Evolutionary conservation across 2,113 vertebrate species (phyloP).

Genomic region (Syrrhaptes paradoxus): DNA sequence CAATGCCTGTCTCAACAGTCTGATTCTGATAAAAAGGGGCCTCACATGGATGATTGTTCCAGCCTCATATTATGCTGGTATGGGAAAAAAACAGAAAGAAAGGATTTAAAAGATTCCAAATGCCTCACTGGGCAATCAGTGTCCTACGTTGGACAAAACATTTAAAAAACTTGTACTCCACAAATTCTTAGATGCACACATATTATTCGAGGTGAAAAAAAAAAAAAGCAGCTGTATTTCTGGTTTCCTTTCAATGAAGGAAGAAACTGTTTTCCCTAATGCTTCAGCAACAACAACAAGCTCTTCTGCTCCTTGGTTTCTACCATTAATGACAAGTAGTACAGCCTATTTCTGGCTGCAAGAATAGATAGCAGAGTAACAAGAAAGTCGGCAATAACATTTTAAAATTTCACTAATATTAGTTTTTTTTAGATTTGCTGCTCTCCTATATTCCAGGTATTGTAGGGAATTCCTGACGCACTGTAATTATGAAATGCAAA

Average conservation of each 20-base stretch:
- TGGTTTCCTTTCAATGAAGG: background rate
- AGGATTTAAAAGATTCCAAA: background rate
- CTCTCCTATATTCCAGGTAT: background rate
- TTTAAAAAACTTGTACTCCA: background rate
- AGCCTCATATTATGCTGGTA: background rate
- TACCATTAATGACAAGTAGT: background rate
- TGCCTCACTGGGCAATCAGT: background rate
- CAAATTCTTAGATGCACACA: background rate
- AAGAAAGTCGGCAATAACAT: background rate
- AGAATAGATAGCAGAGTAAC: background rate
- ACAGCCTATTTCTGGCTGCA: background rate
- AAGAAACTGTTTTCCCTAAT: background rate
- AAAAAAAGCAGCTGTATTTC: background rate
- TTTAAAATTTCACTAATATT: background rate
- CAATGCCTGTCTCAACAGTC: background rate
- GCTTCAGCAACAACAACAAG: background rate
- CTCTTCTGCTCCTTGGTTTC: background rate
- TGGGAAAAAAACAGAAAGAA: background rate
- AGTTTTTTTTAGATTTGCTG: background rate
- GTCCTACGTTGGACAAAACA: background rate
- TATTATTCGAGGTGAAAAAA: background rate
- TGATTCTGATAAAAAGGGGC: background rate
- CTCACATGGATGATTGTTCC: background rate
- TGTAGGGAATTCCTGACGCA: background rate
- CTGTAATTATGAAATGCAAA: background rate